Evolutionary conservation across 2,888 invertebrate species (phyloP).

Genomic region (Rutpela maculata): DNA sequence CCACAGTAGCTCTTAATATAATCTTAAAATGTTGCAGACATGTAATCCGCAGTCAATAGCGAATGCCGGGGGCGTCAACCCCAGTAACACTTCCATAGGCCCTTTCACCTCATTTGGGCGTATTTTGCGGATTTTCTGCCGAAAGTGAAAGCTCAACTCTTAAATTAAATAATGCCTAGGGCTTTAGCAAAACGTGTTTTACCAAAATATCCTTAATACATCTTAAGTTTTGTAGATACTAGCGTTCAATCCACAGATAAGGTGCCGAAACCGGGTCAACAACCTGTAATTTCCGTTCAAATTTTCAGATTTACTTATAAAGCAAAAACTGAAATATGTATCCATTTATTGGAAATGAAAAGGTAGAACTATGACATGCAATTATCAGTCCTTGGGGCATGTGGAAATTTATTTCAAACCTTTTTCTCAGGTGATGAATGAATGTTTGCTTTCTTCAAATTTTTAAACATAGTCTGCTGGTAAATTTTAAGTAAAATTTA

Average conservation of each 20-base stretch:
- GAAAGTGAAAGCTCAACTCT: conserved; percentile 3
- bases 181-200: background rate
- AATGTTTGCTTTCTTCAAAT: no score
- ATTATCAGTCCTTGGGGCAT: no score
- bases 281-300: background rate
- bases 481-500: no score
- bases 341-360: no score
- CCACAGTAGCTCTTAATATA: conserved; percentile 7
- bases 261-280: background rate
- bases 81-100: background rate
- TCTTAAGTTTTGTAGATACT: background rate
- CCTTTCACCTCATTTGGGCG: background rate
- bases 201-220: background rate
- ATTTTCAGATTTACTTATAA: no score
- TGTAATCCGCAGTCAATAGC: conserved; percentile 1
- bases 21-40: conserved; percentile 2
- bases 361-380: no score
- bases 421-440: no score
- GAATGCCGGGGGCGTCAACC: background rate
- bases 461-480: no score
- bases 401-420: no score
- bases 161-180: conserved; percentile 1
- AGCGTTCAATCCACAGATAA: background rate
- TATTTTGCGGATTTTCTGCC: background rate
- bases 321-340: no score